Percentiles rank a stretch among this genome's conserved stretches.
Evolutionary conservation across 2,888 invertebrate species (phyloP).

Genomic region (Suillia variegata): DNA sequence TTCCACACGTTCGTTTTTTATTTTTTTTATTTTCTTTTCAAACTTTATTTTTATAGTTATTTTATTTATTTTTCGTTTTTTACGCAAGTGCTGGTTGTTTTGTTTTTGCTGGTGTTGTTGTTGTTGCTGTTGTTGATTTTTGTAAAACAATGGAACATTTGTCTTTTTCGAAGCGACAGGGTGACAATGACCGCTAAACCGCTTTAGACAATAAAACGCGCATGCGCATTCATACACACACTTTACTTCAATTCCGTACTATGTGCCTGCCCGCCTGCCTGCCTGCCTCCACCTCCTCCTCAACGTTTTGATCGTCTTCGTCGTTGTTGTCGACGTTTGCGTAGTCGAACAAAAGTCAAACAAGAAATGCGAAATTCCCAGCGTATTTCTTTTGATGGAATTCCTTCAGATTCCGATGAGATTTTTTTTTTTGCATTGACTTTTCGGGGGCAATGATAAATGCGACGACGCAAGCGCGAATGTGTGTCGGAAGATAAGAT

Average conservation of each 20-base stretch:
- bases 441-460: no score
- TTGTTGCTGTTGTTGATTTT: not conserved
- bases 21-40: not conserved
- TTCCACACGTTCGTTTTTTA: not conserved
- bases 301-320: not conserved
- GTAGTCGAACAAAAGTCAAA: conserved; percentile 17
- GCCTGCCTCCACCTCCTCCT: no score
- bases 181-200: conserved; percentile 46
- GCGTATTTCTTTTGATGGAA: conserved; percentile 53
- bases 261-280: no score
- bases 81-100: not conserved
- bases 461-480: no score
- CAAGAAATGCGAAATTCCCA: conserved; percentile 45
- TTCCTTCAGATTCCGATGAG: conserved; percentile 39
- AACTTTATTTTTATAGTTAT: conserved; percentile 25
- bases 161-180: conserved; percentile 35
- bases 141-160: conserved; percentile 47
- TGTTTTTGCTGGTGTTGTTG: not conserved
- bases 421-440: not conserved
- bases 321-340: not conserved
- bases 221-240: conserved; percentile 1
- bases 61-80: conserved; percentile 12
- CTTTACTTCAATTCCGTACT: not conserved
- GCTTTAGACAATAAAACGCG: conserved; percentile 13
- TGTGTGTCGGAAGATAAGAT: no score